A percentile compares a stretch with the other conserved stretches of the same genome.
Evolutionary conservation across 2,888 invertebrate species (phyloP).

Genomic region (Conistra vaccinii): DNA sequence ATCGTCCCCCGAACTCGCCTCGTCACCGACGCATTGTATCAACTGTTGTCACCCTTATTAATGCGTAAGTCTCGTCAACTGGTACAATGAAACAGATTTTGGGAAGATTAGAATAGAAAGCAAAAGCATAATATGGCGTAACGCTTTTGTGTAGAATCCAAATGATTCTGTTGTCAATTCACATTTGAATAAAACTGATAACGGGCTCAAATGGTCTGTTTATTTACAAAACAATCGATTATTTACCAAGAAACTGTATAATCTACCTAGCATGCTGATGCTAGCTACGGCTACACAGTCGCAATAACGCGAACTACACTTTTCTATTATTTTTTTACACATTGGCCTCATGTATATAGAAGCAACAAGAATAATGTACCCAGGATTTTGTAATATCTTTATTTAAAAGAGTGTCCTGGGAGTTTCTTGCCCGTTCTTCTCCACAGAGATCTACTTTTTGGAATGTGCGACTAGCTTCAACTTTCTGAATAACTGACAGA

Average conservation of each 20-base stretch:
- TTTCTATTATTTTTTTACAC: too few species aligned
- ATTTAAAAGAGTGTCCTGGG: too few species aligned
- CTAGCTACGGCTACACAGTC: too few species aligned
- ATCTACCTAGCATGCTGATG: too few species aligned
- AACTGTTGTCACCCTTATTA: constrained; percentile 63
- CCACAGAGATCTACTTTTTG: too few species aligned
- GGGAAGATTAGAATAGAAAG: constrained; percentile 34
- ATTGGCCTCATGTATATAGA: too few species aligned
- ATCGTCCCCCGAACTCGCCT: constrained; percentile 76
- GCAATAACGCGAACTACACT: too few species aligned
- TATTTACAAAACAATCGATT: background rate
- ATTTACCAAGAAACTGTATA: background rate
- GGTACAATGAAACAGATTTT: constrained; percentile 62
- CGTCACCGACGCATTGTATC: constrained; percentile 77
- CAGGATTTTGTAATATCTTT: too few species aligned
- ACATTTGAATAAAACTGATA: constrained; percentile 1
- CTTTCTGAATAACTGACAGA: too few species aligned
- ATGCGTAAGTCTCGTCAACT: constrained; percentile 52
- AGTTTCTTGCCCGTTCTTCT: too few species aligned
- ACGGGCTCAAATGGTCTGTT: background rate
- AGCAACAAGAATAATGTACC: too few species aligned
- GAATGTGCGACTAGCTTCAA: too few species aligned
- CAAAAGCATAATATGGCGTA: constrained; percentile 4
- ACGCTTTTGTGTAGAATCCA: constrained; percentile 1
- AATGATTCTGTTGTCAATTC: constrained; percentile 12